Base-by-base conservation (phyloP, 2,888 invertebrate genomes). In the Argyresthia goedartella region DNA sequence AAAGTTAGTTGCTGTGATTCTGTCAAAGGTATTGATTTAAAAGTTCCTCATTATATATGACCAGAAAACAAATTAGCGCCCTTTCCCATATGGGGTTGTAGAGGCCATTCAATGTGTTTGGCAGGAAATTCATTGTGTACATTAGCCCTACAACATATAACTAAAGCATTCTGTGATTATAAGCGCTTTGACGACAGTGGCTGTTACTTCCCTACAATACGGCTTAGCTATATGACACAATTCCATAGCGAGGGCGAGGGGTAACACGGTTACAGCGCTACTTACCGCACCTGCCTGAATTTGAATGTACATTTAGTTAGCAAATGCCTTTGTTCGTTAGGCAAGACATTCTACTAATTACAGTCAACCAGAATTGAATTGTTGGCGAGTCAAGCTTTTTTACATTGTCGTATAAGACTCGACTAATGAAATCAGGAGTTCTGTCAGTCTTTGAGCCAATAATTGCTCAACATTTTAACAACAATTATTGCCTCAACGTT, bases 191-290 rank as follows among this genome's bases (percentile, higher is more conserved):
- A 13, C 42, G 8, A 11, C n/a, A 42, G 8, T 0, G 14, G 10
- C 47, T 33, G 34, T 34, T 7, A 9, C 47, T 47, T n/a, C 13
- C 34, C 34, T 47, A 34, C 9, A 16, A 1, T 6, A 11, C 13
- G 14, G 47, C n/a, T 47, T 35, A 47, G 47, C 47, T 47, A 47
- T 47, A 47, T 33, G 34, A 47, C 33, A 47, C 34, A 47, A 47
- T 34, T n/a, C 14, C 8, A n/a, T 10, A 34, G 34, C n/a, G 34
- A 33, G 47, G 47, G 34, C 34, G 10, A 25, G 13, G 9, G 47
- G 47, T 47, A 34, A 47, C 47, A 33, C 33, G 6, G 34, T 47
- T 35, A 47, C 47, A n/a, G 8, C 25, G 8, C 33, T 47, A 34
- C 47, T 47, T 47, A 34, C 35, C 47, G 33, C 34, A 47, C 47